Evolutionary conservation across 2,888 invertebrate genomes (phyloP).

Genomic region (Drosophila nigricruria): DNA sequence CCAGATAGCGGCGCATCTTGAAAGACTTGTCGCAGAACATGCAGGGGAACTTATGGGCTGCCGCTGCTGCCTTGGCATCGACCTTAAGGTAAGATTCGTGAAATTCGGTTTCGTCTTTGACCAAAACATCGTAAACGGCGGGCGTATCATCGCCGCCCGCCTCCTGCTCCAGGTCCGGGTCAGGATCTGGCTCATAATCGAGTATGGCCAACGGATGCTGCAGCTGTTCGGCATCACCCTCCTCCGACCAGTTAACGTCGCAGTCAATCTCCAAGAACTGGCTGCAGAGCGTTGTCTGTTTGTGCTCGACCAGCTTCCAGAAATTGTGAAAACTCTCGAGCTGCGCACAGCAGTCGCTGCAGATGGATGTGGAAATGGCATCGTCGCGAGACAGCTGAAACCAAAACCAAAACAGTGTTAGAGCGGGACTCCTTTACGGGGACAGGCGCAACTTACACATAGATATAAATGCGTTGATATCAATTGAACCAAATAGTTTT

Average conservation of each 20-base stretch:
- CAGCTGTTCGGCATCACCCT: conserved; percentile 43
- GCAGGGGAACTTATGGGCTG: conserved; percentile 64
- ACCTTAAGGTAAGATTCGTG: conserved; percentile 53
- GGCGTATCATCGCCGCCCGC: conserved; percentile 22
- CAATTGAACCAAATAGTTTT: conserved; percentile 73
- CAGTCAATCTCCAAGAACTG: conserved; percentile 71
- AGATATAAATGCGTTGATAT: conserved; percentile 79
- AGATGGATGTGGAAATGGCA: conserved; percentile 70
- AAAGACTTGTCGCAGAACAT: conserved; percentile 78
- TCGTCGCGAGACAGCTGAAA: conserved; percentile 68
- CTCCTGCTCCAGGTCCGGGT: conserved; percentile 43
- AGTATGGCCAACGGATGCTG: conserved; percentile 2
- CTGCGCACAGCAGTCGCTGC: conserved; percentile 64
- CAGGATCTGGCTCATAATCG: conserved; percentile 46
- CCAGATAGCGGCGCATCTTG: conserved; percentile 75
- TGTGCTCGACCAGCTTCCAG: conserved; percentile 69
- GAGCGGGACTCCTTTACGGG: background rate
- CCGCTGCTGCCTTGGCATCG: conserved; percentile 31
- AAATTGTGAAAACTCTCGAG: conserved; percentile 72
- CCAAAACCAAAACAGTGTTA: background rate
- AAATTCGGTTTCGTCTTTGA: conserved; percentile 55
- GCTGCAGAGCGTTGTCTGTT: conserved; percentile 69
- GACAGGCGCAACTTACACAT: conserved; percentile 63
- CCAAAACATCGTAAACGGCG: conserved; percentile 27
- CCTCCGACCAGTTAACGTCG: conserved; percentile 71